Conservation (phyloP, 1,140 invertebrate species). For the Drosophila chauvacae region DNA sequence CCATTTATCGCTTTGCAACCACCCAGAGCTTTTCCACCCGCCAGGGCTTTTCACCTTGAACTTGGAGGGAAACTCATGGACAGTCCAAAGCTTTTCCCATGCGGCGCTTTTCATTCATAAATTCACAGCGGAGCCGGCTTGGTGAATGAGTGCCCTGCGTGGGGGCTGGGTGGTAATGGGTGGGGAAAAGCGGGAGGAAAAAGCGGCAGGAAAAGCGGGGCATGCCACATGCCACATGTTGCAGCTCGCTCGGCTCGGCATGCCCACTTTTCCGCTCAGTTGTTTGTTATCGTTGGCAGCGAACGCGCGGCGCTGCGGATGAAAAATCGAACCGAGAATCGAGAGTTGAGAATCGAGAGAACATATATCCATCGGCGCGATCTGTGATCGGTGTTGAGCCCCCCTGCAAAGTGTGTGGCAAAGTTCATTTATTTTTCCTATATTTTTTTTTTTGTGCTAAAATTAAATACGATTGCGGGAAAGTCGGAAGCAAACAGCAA, state of each 20-base stretch:
- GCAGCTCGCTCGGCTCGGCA: conserved; percentile 13
- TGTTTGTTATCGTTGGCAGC: conserved; percentile 74
- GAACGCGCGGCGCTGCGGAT: conserved; percentile 54
- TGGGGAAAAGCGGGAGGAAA: neutral
- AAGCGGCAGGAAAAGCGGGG: neutral
- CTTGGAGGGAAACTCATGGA: conserved; percentile 35
- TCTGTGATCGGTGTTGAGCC: conserved; percentile 11
- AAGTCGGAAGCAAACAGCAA: conserved; percentile 1
- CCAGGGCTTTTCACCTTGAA: conserved; percentile 65
- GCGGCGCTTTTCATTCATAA: conserved; percentile 66
- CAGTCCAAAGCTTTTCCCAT: conserved; percentile 12
- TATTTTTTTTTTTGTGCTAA: conserved; percentile 4
- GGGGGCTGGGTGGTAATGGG: neutral
- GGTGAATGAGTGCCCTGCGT: conserved; percentile 46
- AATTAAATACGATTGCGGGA: conserved; percentile 29
- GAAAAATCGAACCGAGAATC: conserved; percentile 11
- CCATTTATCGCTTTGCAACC: neutral
- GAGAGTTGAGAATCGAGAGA: neutral
- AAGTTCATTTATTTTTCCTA: conserved; percentile 10
- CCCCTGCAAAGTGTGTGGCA: conserved; percentile 19
- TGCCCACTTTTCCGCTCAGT: conserved; percentile 52
- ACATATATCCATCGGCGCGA: conserved; percentile 9
- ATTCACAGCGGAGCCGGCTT: conserved; percentile 43
- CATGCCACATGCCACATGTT: conserved; percentile 69
- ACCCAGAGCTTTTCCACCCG: conserved; percentile 12